Evolutionary conservation across 2,797 vertebrate species (phyloP).

Genomic region (Borostomias antarcticus): DNA sequence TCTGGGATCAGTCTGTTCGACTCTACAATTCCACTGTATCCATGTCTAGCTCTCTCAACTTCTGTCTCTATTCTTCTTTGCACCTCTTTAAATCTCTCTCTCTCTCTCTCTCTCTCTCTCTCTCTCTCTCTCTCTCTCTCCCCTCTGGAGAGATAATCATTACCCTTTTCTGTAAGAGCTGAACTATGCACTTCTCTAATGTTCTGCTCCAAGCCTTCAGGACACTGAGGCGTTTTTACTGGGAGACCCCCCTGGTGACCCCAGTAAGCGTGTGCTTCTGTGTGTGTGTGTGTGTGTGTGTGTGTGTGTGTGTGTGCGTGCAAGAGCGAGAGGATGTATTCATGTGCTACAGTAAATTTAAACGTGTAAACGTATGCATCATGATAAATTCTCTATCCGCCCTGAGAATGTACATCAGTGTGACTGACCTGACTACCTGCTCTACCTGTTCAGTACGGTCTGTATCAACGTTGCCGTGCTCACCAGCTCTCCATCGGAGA

Average conservation of each 20-base stretch:
- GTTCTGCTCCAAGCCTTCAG: constrained; percentile 63
- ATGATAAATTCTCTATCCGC: constrained; percentile 17
- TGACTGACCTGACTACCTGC: too few relatives aligned
- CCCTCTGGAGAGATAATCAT: constrained; percentile 52
- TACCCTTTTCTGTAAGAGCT: constrained; percentile 62
- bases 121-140: constrained; percentile 14
- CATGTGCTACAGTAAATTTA: neutral
- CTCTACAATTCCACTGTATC: constrained; percentile 49
- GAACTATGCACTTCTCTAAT: constrained; percentile 71
- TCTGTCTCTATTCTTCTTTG: constrained; percentile 48
- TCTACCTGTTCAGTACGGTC: too few relatives aligned
- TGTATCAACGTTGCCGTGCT: too few relatives aligned
- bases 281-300: neutral
- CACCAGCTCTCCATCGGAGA: too few relatives aligned
- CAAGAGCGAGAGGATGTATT: constrained; percentile 1
- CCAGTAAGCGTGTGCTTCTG: constrained; percentile 42
- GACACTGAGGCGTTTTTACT: constrained; percentile 58
- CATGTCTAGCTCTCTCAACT: constrained; percentile 57
- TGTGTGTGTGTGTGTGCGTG: constrained; percentile 5
- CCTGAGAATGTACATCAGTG: neutral
- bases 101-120: constrained; percentile 18
- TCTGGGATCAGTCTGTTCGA: constrained; percentile 36
- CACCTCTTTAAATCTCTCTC: constrained; percentile 5
- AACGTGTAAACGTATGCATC: too few relatives aligned
- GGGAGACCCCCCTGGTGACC: constrained; percentile 64